Evolutionary conservation across 2,888 invertebrate species (phyloP), one percentile per base, ranked within the genome.

Genomic region (Aquatica leii): DNA sequence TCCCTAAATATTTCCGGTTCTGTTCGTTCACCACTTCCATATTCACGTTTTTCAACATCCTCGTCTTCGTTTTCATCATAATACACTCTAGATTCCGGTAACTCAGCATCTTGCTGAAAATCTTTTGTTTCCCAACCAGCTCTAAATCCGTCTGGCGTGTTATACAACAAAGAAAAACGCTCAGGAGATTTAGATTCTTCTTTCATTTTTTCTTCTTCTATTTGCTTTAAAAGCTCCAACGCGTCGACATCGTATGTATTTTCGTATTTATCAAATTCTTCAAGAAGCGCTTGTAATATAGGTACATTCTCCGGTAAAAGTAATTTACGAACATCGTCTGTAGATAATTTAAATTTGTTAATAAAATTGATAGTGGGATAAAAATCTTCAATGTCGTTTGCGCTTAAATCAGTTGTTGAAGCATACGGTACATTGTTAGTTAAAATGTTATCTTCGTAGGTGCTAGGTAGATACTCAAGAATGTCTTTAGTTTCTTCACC

Each of bases 1-100:
- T 78, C 76, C 31, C 75, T 63, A 70, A 77, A 79, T 41, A 78
- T 69, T 54, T 78, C 75, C 11, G 70, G 65, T 35, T 66, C 69
- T 1, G 53, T 70, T n/a, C 66, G 68, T 11, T 67, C 67, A 0
- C 81, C 80, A 59, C 80, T 80, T 1, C 80, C 80, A 48, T 77
- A 76, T 61, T 80, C 79, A 35, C 73, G 60, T 18, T 15, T 52
- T 34, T 59, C 57, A 14, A 50, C 56, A 8, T 69, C 66, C 14
- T 74, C 76, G 54, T 85, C 85, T 50, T 81, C 77, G 35, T 84
- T 84, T 74, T 86, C 86, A 61, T 86, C 86, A 51, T 82, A 82
- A 71, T 87, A 87, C 69, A 87, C 84, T 57, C 87, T 82, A 12
- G 83, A 84, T 75, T 88, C 87, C 5, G 85, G 83, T 41, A 77